A percentile compares a stretch with the other conserved stretches of the same genome.
Conservation (phyloP, 2,113 vertebrate species). For the Petrocephalus microphthalmus region DNA sequence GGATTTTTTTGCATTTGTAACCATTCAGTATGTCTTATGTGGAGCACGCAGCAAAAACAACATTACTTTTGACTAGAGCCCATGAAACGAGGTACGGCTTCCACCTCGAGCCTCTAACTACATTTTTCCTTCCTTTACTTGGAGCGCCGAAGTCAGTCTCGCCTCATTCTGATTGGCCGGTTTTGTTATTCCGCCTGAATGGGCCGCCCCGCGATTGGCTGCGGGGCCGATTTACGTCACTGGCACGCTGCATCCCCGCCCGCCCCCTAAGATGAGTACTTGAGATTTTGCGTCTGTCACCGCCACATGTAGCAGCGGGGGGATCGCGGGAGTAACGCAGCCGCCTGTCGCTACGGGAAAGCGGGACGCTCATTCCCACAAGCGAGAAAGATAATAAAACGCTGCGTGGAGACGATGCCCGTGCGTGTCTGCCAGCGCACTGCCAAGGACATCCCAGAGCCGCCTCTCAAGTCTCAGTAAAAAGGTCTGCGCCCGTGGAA, state of each 20-base stretch:
- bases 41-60: background rate
- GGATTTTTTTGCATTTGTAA: background rate
- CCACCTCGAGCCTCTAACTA: constrained; percentile 24
- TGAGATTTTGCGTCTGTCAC: constrained; percentile 70
- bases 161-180: constrained; percentile 67
- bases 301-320: constrained; percentile 65
- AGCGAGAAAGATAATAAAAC: background rate
- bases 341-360: constrained; percentile 7
- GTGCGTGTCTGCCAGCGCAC: background rate
- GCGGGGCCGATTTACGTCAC: constrained; percentile 57
- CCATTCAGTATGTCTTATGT: background rate
- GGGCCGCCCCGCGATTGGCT: constrained; percentile 70
- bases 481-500: constrained; percentile 21
- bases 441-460: constrained; percentile 21
- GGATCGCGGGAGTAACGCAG: constrained; percentile 20
- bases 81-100: constrained; percentile 15
- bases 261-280: constrained; percentile 52
- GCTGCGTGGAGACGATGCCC: background rate
- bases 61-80: background rate
- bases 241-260: constrained; percentile 19
- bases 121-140: constrained; percentile 38
- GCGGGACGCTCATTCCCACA: background rate
- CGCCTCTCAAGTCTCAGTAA: constrained; percentile 11
- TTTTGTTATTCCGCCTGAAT: constrained; percentile 80
- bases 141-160: constrained; percentile 36